Conservation (phyloP, 2,797 vertebrate species). For the Manis pentadactyla region DNA sequence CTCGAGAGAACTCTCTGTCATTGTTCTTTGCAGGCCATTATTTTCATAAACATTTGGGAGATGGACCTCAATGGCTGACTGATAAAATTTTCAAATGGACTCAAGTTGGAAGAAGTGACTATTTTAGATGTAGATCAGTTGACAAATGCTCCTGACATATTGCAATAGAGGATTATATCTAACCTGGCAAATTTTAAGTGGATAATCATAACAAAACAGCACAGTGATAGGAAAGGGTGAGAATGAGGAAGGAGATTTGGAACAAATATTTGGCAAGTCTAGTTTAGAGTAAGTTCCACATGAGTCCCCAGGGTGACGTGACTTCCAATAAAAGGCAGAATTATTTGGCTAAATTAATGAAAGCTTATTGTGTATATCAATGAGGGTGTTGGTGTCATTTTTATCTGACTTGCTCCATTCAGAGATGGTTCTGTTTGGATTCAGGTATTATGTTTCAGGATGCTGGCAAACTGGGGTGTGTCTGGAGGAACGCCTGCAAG, state of each 20-base stretch:
- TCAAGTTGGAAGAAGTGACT: background rate
- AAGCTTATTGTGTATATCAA: background rate
- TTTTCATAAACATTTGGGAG: background rate
- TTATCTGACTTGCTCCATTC: background rate
- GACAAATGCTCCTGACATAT: background rate
- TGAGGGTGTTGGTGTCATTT: background rate
- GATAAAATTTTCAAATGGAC: background rate
- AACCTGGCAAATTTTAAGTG: background rate
- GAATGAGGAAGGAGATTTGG: background rate
- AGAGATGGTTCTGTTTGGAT: background rate
- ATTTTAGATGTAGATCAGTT: constrained; percentile 30
- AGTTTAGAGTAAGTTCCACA: background rate
- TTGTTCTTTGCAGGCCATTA: background rate
- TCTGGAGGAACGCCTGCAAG: background rate
- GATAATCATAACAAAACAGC: background rate
- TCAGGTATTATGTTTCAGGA: background rate
- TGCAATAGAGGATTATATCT: background rate
- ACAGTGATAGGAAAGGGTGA: background rate
- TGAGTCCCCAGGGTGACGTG: background rate
- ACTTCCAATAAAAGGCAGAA: background rate
- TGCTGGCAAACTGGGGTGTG: background rate
- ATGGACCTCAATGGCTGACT: background rate
- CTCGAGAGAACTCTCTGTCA: background rate
- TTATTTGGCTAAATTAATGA: background rate
- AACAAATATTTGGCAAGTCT: background rate